Base-by-base conservation (phyloP, 2,113 vertebrate genomes). In the Drymodes brunneopygia region DNA sequence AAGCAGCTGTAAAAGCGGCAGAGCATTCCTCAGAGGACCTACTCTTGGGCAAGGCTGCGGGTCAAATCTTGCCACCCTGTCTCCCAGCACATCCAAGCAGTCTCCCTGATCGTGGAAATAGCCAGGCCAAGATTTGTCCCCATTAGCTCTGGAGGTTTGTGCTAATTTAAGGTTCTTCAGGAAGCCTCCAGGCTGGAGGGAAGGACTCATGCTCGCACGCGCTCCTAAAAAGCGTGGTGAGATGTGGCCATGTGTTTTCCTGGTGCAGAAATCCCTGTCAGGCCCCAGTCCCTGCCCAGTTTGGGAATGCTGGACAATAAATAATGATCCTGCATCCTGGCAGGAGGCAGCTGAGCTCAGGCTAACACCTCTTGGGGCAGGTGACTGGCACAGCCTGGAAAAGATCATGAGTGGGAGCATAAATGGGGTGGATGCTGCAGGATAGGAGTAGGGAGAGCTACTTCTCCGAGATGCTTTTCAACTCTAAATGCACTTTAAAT, bases 401-500 rank as follows among this genome's bases (percentile, higher is more conserved):
- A 31, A 65, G 31, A 29, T 50, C 1, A 1, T 22, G 40, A 44
- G 31, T 42, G 42, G 80, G 48, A 83, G 44, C 35, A 24, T 25
- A 53, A 70, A 53, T 6, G 19, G 77, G 81, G 70, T 27, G 69
- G 84, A 62, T 3, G 6, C 73, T 38, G 58, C 15, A 10, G 74
- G 85, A 82, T 67, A 78, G 92, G 79, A 95, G 81, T 15, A 58
- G 50, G 60, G 50, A 72, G 75, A 51, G 50, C 56, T 93, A 66
- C 58, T 92, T 60, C 67, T 77, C 54, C 1, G 14, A 90, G 74
- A 92, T 72, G 72, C 80, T 94, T 94, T 94, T 88, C 91, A 94
- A 81, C 44, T 92, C 47, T 71, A 64, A 91, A 91, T 56, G 95
- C 94, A 95, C 93, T 97, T 95, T 95, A 96, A 93, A 81, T n/a